A percentile compares a stretch with the other conserved stretches of the same genome.
Evolutionary conservation across 1,140 invertebrate species (phyloP).

Genomic region (Pseudomyrmex flavicornis): DNA sequence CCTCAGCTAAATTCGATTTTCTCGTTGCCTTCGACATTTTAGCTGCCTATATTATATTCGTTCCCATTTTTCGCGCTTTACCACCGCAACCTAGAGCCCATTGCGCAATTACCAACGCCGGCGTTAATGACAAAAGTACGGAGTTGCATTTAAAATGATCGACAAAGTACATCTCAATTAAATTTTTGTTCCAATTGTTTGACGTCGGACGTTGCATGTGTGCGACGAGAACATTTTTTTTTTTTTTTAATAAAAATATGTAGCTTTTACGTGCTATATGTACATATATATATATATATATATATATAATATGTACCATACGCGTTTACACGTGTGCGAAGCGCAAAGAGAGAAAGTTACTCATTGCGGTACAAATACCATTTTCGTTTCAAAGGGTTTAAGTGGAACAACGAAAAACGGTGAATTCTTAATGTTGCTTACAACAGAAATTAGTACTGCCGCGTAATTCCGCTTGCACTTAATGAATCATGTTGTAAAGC

Average conservation of each 20-base stretch:
- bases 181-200: slow-evolving; percentile 56
- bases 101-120: slow-evolving; percentile 51
- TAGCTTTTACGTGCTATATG: not conserved
- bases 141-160: slow-evolving; percentile 36
- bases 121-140: slow-evolving; percentile 14
- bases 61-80: slow-evolving; percentile 50
- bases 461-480: slow-evolving; percentile 45
- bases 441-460: slow-evolving; percentile 52
- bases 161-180: slow-evolving; percentile 52
- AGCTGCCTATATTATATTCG: slow-evolving; percentile 41
- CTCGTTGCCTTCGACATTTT: slow-evolving; percentile 63
- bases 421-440: slow-evolving; percentile 54
- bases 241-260: slow-evolving; percentile 31
- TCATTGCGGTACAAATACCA: not conserved
- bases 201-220: slow-evolving; percentile 3
- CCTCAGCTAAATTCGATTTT: slow-evolving; percentile 67
- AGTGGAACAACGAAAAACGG: slow-evolving; percentile 39
- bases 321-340: too few relatives aligned
- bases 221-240: not conserved
- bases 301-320: too few relatives aligned
- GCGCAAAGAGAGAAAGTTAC: slow-evolving; percentile 8
- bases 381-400: slow-evolving; percentile 31
- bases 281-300: too few relatives aligned
- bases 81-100: slow-evolving; percentile 33
- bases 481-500: slow-evolving; percentile 60